Evolutionary conservation across 2,888 invertebrate genomes (phyloP).

Genomic region (Patella pellucida): DNA sequence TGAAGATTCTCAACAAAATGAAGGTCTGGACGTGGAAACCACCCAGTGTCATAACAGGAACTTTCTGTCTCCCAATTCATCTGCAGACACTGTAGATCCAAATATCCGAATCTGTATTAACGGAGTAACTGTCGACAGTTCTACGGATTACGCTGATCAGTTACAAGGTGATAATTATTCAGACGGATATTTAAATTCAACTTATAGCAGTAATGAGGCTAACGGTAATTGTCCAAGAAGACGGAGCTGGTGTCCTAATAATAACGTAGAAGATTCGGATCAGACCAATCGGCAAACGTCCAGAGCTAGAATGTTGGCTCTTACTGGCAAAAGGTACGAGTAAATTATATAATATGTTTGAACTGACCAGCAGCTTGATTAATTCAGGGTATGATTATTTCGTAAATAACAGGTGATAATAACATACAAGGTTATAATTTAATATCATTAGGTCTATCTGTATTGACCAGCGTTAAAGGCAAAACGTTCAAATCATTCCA

Average conservation of each 20-base stretch:
- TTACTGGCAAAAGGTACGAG: constrained; percentile 39
- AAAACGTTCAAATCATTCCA: no score
- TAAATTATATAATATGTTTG: no score
- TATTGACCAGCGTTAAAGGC: no score
- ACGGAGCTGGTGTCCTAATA: constrained; percentile 56
- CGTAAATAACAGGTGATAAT: background rate
- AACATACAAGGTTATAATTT: no score
- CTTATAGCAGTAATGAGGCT: constrained; percentile 9
- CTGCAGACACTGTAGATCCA: constrained; percentile 35
- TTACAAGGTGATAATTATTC: constrained; percentile 32
- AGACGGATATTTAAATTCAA: constrained; percentile 20
- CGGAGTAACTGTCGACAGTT: constrained; percentile 62
- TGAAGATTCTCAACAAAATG: constrained; percentile 41
- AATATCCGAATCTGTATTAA: constrained; percentile 63
- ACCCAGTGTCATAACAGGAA: constrained; percentile 7
- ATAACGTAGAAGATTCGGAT: constrained; percentile 12
- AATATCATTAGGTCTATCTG: no score
- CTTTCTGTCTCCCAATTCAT: constrained; percentile 26
- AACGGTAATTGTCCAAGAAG: constrained; percentile 32
- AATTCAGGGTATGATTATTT: background rate
- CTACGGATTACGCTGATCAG: constrained; percentile 44
- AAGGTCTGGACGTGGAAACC: background rate
- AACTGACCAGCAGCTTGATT: background rate
- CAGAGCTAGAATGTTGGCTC: constrained; percentile 32
- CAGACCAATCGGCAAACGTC: constrained; percentile 15